phyloP scores from a whole-genome alignment of 2,113 vertebrate species.

The Rhea americana region DNA sequence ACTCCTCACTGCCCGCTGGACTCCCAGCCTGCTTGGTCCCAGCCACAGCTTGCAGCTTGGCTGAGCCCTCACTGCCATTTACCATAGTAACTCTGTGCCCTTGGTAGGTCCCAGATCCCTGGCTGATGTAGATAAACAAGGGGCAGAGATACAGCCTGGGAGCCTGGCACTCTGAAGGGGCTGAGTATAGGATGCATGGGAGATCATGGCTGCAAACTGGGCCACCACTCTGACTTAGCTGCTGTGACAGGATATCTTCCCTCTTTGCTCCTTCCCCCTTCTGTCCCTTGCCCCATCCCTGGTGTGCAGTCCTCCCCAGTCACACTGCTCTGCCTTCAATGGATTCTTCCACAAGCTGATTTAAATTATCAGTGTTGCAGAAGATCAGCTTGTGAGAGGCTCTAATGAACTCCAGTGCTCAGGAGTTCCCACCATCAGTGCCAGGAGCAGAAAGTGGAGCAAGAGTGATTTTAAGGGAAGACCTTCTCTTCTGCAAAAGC shows the following conservation, averaged over 20 bases:
- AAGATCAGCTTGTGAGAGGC: neutral
- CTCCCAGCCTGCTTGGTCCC: neutral
- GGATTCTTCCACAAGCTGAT: neutral
- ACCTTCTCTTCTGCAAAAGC: neutral
- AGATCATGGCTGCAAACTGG: neutral
- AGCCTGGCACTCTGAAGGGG: neutral
- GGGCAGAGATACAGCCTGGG: neutral
- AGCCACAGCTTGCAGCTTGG: neutral
- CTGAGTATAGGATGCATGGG: neutral
- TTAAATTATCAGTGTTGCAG: neutral
- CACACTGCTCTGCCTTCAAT: neutral
- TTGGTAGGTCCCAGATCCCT: neutral
- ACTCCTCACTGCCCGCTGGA: rapidly evolving
- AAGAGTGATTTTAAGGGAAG: neutral
- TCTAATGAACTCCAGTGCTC: neutral
- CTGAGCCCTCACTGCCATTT: neutral
- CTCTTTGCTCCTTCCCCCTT: neutral
- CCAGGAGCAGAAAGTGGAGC: too few species aligned
- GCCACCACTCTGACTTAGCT: neutral
- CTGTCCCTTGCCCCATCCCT: neutral
- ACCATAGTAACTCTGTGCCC: neutral
- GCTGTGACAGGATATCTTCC: neutral
- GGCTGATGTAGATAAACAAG: neutral
- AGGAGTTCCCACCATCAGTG: neutral
- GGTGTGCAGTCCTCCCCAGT: neutral